Conservation (phyloP, 2,888 invertebrate species). For the Coleophora flavipennella region DNA sequence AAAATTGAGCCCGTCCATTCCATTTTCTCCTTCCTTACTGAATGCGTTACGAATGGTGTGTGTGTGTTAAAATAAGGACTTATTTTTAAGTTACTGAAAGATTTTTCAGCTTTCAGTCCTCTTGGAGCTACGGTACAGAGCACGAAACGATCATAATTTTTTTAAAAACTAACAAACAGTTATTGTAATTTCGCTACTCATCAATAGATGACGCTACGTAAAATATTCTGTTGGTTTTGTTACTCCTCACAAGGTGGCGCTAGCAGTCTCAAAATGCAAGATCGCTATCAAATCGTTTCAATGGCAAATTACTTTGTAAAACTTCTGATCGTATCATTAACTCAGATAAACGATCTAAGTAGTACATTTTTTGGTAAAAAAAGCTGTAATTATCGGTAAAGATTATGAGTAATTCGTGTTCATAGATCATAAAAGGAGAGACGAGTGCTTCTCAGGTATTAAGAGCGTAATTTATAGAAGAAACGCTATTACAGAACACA, state of each 20-base stretch:
- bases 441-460: not conserved
- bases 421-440: not conserved
- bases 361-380: slow-evolving; percentile 13
- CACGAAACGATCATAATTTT: too few relatives aligned
- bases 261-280: slow-evolving; percentile 5
- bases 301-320: slow-evolving; percentile 14
- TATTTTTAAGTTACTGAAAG: too few relatives aligned
- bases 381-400: not conserved
- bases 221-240: not conserved
- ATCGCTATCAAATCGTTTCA: slow-evolving; percentile 7
- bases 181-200: not conserved
- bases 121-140: too few relatives aligned
- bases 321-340: slow-evolving; percentile 40
- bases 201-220: not conserved
- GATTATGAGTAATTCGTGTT: not conserved
- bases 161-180: too few relatives aligned
- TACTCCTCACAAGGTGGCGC: slow-evolving; percentile 16
- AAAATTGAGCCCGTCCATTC: too few relatives aligned
- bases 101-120: too few relatives aligned
- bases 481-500: not conserved
- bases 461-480: not conserved
- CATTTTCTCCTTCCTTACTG: too few relatives aligned
- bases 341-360: slow-evolving; percentile 39
- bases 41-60: too few relatives aligned
- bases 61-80: too few relatives aligned